Conservation (phyloP, 2,888 invertebrate species). For the Emmelina monodactyla region DNA sequence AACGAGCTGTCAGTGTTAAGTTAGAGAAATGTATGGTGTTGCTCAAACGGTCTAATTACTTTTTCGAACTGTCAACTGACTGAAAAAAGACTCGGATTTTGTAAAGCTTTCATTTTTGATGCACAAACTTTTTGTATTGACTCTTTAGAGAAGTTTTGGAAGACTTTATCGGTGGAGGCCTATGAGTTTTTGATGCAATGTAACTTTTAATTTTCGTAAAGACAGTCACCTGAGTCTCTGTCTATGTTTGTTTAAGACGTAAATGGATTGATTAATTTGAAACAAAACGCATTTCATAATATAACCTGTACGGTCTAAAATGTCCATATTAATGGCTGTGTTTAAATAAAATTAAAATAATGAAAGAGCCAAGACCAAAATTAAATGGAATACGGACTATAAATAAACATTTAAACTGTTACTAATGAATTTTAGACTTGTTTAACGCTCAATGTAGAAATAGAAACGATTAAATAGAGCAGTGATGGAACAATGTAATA, state of each 20-base stretch:
- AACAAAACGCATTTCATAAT: background rate
- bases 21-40: background rate
- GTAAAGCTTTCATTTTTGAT: background rate
- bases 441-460: conserved; percentile 43
- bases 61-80: background rate
- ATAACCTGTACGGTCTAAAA: background rate
- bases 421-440: conserved; percentile 23
- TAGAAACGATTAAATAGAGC: conserved; percentile 20
- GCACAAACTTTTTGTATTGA: background rate
- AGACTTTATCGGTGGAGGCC: background rate
- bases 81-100: background rate
- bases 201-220: background rate
- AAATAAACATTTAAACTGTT: no score
- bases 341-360: conserved; percentile 4
- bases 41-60: background rate
- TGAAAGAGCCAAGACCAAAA: no score
- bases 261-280: background rate
- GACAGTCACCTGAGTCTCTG: background rate
- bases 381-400: no score
- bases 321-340: conserved; percentile 26
- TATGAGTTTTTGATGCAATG: no score
- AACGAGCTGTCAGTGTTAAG: conserved; percentile 2
- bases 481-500: conserved; percentile 15
- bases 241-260: background rate
- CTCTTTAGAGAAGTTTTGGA: background rate